Base-by-base conservation (phyloP, 2,797 vertebrate species). In the Serranus cabrilla region DNA sequence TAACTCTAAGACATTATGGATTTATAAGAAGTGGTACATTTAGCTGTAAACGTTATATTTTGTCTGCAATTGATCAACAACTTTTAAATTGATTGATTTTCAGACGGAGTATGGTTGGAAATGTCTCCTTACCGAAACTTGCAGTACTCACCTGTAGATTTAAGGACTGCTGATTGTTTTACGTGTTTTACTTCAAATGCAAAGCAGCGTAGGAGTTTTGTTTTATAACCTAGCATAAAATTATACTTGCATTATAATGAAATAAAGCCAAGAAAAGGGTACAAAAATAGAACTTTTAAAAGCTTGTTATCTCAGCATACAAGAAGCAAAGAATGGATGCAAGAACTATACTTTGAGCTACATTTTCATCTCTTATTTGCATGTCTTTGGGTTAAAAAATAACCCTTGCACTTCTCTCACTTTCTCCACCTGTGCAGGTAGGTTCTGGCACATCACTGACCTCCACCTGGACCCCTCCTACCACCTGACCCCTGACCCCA, bases 401-500 rank as follows among this genome's bases (percentile, higher is more conserved):
- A 40, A 20, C 55, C 34, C 34, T 27, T 27, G 27, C n/a, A n/a
- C n/a, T n/a, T n/a, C n/a, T n/a, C n/a, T n/a, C n/a, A n/a, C n/a
- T n/a, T n/a, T 1, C 2, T 61, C 42, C 11, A 1, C 46, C 5
- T 11, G 0, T 68, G 3, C 94, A 99, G 97, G 96, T 47, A 92
- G 96, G 64, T 98, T 99, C 93, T 99, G 98, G 98, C 98, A 99
- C 66, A 94, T 99, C 77, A 97, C 97, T 0, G 98, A 99, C 89
- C 95, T 99, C 81, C 98, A 99, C 93, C 94, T 99, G 92, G 98
- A 99, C 87, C 97, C 97, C 0, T 95, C 94, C 78, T 99, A 98
- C 90, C 96, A 96, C 76, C 81, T 97, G 83, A 92, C 93, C 13
- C 81, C 94, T 2, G 97, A 99, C 85, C 97, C 57, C 81, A 95